Conservation (phyloP, 2,888 invertebrate species). For the Habroteleia sp. region DNA sequence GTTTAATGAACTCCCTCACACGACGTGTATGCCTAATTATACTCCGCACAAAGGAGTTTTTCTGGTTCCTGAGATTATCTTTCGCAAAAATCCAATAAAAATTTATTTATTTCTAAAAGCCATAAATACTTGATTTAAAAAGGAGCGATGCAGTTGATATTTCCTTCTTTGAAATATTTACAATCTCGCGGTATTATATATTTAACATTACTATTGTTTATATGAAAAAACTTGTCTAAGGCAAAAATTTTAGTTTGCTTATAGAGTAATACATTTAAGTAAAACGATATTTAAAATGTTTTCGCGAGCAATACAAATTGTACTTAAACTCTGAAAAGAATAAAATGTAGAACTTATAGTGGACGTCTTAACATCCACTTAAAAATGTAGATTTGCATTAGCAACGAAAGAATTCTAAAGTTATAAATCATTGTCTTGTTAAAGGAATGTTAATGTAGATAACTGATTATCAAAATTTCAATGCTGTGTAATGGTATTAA, state of each 20-base stretch:
- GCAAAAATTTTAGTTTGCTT: not conserved
- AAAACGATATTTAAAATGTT: not conserved
- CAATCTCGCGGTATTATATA: slow-evolving; percentile 1
- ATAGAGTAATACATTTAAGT: not conserved
- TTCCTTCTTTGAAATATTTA: too few species aligned
- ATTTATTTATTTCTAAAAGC: too few species aligned
- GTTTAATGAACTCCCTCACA: too few species aligned
- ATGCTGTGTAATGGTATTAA: too few species aligned
- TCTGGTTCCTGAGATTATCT: too few species aligned
- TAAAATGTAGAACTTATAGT: slow-evolving; percentile 1
- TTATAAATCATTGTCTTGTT: slow-evolving; percentile 27
- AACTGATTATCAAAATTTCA: too few species aligned
- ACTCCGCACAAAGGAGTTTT: too few species aligned
- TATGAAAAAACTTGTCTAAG: not conserved
- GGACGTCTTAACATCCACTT: slow-evolving; percentile 12
- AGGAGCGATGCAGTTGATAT: too few species aligned
- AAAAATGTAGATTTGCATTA: slow-evolving; percentile 26
- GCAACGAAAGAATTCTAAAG: slow-evolving; percentile 46
- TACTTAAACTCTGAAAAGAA: not conserved
- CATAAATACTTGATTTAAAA: too few species aligned
- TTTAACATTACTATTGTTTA: not conserved
- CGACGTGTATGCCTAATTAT: too few species aligned
- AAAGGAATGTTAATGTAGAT: too few species aligned
- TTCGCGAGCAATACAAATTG: slow-evolving; percentile 14
- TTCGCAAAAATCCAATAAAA: too few species aligned